Base-by-base conservation (phyloP, 2,113 vertebrate genomes). In the Phrynosoma blainvillii region DNA sequence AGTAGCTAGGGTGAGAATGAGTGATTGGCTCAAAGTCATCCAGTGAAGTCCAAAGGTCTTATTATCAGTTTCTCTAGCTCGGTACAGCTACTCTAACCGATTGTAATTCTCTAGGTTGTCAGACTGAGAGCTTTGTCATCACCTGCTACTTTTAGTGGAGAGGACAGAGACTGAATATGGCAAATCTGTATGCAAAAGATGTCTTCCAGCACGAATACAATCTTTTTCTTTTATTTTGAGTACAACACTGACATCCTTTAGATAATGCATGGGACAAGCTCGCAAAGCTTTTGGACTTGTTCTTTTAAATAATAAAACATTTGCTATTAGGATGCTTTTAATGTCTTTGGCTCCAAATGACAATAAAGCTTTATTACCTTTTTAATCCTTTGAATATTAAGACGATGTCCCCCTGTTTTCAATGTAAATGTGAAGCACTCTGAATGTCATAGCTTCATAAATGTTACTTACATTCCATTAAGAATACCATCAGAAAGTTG, bases 321-420 rank as follows among this genome's bases (percentile, higher is more conserved):
- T n/a, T 84, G 70, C 54, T 62, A 42, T 32, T 40, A 36, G 54
- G 13, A 40, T 75, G 70, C 16, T 87, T 84, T 89, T 54, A 36
- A 79, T 78, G 84, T 87, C 18, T 62, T 27, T 16, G 10, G 79
- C 65, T 84, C 1, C 79, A 16, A 86, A 88, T 82, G 54, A 89
- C 84, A n/a, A 21, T 83, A 76, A 78, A 30, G 13, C 68, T 82
- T 87, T 84, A 70, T 87, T 89, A 30, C 14, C 76, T 92, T 92
- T 87, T 70, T 85, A 90, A 16, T 76, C 25, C 11, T 79, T 83
- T 86, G 52, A 88, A 66, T 87, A 89, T 88, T 91, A 84, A 93
- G 59, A 90, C 59, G 16, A 76, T 71, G 75, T 68, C 27, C 65
- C 40, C 16, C 74, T 79, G 81, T 21, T 74, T 40, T 20, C 23